Conservation (phyloP, 2,797 vertebrate species). For the Amblyraja radiata region DNA sequence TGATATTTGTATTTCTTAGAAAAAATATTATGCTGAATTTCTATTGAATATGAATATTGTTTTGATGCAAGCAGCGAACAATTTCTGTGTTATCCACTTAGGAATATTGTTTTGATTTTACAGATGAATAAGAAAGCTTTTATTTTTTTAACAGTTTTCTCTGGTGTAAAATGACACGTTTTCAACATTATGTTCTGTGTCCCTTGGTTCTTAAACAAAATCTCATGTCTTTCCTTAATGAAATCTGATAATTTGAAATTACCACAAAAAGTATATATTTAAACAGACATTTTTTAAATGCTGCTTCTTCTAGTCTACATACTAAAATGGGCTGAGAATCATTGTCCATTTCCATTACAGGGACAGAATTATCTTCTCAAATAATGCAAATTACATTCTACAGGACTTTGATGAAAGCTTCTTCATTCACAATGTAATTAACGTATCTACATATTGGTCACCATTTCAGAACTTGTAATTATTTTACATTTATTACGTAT, state of each 20-base stretch:
- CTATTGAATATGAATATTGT: neutral
- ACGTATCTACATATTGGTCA: neutral
- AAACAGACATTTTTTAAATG: neutral
- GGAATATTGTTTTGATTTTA: neutral
- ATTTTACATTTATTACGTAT: neutral
- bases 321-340: neutral
- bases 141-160: neutral
- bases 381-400: neutral
- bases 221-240: neutral
- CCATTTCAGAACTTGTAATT: neutral
- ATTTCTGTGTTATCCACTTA: neutral
- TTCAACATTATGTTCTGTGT: neutral
- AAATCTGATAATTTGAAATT: constrained; percentile 2
- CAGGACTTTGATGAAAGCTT: neutral
- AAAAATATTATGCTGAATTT: constrained; percentile 25
- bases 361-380: neutral
- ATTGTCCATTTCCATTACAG: neutral
- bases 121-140: neutral
- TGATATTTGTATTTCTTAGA: neutral
- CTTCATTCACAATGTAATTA: neutral
- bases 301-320: neutral
- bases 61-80: constrained; percentile 1
- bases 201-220: neutral
- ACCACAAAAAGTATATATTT: neutral
- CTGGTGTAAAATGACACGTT: constrained; percentile 12